Conservation (phyloP, 2,113 vertebrate genomes). For the Ceratotherium simum region DNA sequence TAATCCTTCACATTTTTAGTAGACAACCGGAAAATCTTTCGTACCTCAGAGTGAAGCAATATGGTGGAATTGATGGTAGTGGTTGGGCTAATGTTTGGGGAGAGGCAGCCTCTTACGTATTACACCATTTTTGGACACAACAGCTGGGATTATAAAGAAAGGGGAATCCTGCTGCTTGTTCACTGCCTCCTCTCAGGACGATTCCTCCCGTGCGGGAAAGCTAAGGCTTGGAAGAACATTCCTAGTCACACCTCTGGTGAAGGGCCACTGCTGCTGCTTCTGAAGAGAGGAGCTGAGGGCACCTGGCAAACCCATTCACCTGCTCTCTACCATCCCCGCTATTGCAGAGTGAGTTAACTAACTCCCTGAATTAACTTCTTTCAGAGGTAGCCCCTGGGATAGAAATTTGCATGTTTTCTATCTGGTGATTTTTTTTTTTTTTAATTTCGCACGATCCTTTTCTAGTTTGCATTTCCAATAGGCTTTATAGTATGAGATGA, state of each 20-base stretch:
- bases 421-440: neutral
- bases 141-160: neutral
- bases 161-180: neutral
- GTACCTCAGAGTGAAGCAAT: neutral
- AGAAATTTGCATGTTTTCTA: neutral
- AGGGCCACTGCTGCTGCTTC: neutral
- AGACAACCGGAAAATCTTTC: constrained; percentile 15
- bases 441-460: neutral
- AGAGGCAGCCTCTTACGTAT: neutral
- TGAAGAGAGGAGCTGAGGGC: neutral
- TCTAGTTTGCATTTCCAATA: neutral
- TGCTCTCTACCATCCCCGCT: neutral
- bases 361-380: neutral
- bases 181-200: neutral
- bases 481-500: neutral
- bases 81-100: neutral
- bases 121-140: neutral
- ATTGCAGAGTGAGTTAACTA: neutral
- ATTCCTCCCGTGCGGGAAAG: neutral
- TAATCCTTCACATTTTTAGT: constrained; percentile 17
- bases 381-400: neutral
- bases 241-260: neutral
- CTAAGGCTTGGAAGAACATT: neutral
- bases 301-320: neutral
- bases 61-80: neutral